Percentiles rank a stretch among this genome's conserved stretches.
Conservation (phyloP, 1,140 invertebrate genomes). For the Solen grandis region DNA sequence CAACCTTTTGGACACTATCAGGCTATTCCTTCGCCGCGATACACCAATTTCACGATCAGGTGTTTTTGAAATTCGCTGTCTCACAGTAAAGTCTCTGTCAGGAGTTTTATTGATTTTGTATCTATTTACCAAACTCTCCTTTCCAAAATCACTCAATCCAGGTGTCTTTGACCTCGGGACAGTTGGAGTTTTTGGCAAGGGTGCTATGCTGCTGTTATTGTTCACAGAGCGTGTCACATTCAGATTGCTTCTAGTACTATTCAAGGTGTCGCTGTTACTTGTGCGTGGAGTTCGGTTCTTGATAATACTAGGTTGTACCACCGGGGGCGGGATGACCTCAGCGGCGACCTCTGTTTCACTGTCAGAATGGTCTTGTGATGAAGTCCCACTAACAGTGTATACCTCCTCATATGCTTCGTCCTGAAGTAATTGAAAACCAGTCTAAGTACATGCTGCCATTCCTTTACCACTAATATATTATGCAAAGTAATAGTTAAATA, state of each 20-base stretch:
- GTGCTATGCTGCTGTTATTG: too few relatives aligned
- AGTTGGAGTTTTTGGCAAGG: too few relatives aligned
- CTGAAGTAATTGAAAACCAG: constrained; percentile 58
- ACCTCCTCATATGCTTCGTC: constrained; percentile 72
- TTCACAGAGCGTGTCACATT: too few relatives aligned
- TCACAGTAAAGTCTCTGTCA: constrained; percentile 14
- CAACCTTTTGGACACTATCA: constrained; percentile 50
- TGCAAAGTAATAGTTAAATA: too few relatives aligned
- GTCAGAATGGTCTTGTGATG: constrained; percentile 57
- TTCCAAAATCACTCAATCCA: constrained; percentile 32
- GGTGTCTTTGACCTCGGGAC: constrained; percentile 45
- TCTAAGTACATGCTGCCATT: too few relatives aligned
- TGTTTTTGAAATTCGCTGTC: constrained; percentile 56
- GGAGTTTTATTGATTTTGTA: constrained; percentile 47
- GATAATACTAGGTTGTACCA: too few relatives aligned
- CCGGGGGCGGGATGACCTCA: constrained; percentile 37
- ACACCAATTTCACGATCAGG: constrained; percentile 48
- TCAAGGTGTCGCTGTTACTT: too few relatives aligned
- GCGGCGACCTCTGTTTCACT: constrained; percentile 58
- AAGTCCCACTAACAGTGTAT: constrained; percentile 70
- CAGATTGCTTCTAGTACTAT: too few relatives aligned
- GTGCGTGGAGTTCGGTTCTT: too few relatives aligned
- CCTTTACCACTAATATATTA: too few relatives aligned
- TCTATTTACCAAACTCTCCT: constrained; percentile 37
- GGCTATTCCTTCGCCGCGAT: constrained; percentile 26